Evolutionary conservation across 2,888 invertebrate genomes (phyloP).

Genomic region (Coleophora flavipennella): DNA sequence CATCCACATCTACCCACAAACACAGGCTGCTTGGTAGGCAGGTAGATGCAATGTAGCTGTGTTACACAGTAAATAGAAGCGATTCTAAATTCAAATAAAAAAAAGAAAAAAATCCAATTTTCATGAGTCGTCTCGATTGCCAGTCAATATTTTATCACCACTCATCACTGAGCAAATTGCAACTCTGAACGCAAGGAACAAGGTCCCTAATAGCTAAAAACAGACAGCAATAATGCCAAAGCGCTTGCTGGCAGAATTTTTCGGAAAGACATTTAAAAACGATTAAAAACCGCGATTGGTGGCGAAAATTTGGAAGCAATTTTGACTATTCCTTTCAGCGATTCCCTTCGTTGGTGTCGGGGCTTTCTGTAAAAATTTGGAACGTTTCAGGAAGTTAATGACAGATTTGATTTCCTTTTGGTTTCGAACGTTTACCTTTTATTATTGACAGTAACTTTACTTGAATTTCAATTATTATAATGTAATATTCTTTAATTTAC

Average conservation of each 20-base stretch:
- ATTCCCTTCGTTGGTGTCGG: slow-evolving; percentile 10
- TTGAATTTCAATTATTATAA: too few species aligned
- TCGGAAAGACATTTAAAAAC: slow-evolving; percentile 26
- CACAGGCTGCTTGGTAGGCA: too few species aligned
- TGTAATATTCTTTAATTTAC: too few species aligned
- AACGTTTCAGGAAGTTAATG: too few species aligned
- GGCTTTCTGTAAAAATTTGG: too few species aligned
- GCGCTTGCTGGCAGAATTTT: slow-evolving; percentile 9
- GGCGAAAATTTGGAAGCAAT: slow-evolving; percentile 23
- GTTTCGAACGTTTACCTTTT: slow-evolving; percentile 3
- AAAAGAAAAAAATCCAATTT: neutral
- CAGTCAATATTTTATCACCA: neutral
- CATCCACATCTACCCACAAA: too few species aligned
- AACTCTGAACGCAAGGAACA: too few species aligned
- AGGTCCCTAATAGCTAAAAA: too few species aligned
- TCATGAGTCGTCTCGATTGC: too few species aligned
- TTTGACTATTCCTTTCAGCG: slow-evolving; percentile 18
- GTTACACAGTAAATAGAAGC: neutral
- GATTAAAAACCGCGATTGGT: slow-evolving; percentile 27
- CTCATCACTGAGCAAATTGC: neutral
- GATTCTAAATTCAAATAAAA: neutral
- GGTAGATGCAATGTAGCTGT: too few species aligned
- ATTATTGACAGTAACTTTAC: neutral
- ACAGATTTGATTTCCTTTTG: too few species aligned
- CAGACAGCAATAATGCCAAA: too few species aligned